Conservation (phyloP, 2,113 vertebrate genomes). For the Takifugu flavidus region DNA sequence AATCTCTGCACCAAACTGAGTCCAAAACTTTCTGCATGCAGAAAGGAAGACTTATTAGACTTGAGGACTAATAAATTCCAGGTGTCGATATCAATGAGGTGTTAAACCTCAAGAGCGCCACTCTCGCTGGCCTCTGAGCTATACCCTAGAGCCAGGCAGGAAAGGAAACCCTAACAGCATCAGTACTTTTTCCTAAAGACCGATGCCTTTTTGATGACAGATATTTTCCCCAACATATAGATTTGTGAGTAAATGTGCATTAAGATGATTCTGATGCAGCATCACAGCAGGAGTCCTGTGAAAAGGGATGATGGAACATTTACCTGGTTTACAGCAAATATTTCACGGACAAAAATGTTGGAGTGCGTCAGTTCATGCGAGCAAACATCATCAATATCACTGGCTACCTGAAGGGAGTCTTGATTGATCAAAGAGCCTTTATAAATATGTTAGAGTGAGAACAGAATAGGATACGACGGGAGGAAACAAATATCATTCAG, state of each 20-base stretch:
- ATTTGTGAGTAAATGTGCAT: too few relatives aligned
- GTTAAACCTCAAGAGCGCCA: constrained; percentile 60
- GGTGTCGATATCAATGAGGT: constrained; percentile 64
- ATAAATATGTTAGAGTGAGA: constrained; percentile 12
- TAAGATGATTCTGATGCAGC: constrained; percentile 49
- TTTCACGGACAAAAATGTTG: constrained; percentile 59
- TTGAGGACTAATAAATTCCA: constrained; percentile 66
- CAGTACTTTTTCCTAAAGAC: too few relatives aligned
- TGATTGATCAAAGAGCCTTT: constrained; percentile 34
- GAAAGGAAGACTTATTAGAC: constrained; percentile 34
- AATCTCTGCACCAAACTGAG: constrained; percentile 24
- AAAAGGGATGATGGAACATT: constrained; percentile 70
- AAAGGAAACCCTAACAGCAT: too few relatives aligned
- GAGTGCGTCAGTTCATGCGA: too few relatives aligned
- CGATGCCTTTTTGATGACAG: not conserved
- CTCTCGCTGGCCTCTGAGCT: constrained; percentile 48
- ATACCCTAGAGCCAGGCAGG: constrained; percentile 29
- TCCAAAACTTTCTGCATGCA: constrained; percentile 28
- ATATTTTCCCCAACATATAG: constrained; percentile 19
- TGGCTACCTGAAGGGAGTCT: not conserved
- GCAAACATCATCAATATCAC: too few relatives aligned
- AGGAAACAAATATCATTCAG: constrained; percentile 50
- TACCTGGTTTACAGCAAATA: constrained; percentile 57
- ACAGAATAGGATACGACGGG: constrained; percentile 34
- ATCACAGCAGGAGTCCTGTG: constrained; percentile 61